phyloP scores from a whole-genome alignment of 2,113 vertebrate species.

The Gavia stellata region DNA sequence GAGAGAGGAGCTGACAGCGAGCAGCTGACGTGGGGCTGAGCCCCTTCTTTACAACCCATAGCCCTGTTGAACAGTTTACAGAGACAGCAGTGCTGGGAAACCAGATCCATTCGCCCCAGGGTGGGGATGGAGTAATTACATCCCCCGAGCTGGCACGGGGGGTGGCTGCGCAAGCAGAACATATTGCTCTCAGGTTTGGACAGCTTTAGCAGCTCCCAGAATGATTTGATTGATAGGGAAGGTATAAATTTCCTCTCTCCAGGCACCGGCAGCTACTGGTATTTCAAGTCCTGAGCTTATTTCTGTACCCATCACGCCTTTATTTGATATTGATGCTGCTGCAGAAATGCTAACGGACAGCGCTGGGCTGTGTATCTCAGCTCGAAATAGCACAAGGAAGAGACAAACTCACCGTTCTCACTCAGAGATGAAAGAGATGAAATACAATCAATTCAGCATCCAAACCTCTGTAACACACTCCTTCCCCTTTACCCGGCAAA shows the following conservation, averaged over 20 bases:
- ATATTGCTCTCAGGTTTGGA: background rate
- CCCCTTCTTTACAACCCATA: background rate
- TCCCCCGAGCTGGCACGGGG: accelerated
- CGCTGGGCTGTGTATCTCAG: background rate
- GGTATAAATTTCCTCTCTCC: background rate
- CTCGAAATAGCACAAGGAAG: background rate
- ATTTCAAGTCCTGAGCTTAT: background rate
- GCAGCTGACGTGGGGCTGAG: accelerated
- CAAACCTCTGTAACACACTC: background rate
- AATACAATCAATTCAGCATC: background rate
- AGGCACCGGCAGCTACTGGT: background rate
- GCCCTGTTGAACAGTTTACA: background rate
- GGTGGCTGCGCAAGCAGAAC: background rate
- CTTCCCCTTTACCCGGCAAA: background rate
- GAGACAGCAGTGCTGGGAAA: background rate
- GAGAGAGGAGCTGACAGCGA: background rate
- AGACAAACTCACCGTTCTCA: background rate
- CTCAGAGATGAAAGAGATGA: accelerated
- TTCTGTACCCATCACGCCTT: background rate
- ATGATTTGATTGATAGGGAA: background rate
- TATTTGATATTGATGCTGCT: background rate
- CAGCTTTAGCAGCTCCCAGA: background rate
- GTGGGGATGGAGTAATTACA: background rate
- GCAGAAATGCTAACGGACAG: background rate
- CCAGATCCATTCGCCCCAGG: background rate